phyloP scores from a whole-genome alignment of 2,797 vertebrate genomes.

The Centropyge bicolor region DNA sequence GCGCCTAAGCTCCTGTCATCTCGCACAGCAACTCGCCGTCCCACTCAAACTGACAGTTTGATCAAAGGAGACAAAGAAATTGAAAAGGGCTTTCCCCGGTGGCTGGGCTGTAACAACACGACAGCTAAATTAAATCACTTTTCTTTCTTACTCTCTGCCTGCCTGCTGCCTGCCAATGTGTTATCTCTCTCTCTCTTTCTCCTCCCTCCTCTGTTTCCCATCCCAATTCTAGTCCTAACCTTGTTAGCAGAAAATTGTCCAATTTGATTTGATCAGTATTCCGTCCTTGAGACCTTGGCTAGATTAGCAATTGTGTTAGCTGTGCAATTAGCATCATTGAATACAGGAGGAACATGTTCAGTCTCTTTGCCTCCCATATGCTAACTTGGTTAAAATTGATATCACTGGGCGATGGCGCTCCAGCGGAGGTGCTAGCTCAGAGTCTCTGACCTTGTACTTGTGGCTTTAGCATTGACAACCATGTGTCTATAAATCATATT shows the following conservation, averaged over 20 bases:
- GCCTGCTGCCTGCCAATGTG: conserved; percentile 68
- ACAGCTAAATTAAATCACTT: conserved; percentile 82
- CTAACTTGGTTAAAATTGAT: conserved; percentile 52
- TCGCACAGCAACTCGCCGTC: conserved; percentile 57
- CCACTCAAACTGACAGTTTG: conserved; percentile 79
- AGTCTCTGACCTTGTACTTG: conserved; percentile 20
- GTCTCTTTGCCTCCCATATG: conserved; percentile 48
- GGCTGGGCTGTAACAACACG: conserved; percentile 74
- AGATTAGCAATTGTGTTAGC: conserved; percentile 73
- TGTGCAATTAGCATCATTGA: conserved; percentile 61
- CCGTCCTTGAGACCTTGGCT: conserved; percentile 72
- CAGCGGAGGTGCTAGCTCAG: conserved; percentile 15
- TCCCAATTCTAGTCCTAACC: conserved; percentile 75
- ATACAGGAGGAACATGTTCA: conserved; percentile 54
- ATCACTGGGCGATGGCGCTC: conserved; percentile 21
- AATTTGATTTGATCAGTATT: conserved; percentile 79
- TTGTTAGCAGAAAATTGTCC: conserved; percentile 79
- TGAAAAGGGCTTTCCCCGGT: conserved; percentile 79
- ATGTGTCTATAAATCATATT: neutral
- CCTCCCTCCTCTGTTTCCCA: conserved; percentile 36
- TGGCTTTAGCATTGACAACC: neutral
- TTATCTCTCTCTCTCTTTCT: conserved; percentile 41
- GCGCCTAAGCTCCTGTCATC: conserved; percentile 69
- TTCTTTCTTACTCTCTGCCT: conserved; percentile 68
- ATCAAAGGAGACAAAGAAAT: conserved; percentile 81